Percentiles rank a stretch among this genome's conserved stretches.
phyloP scores from a whole-genome alignment of 2,888 invertebrate genomes.

The Brachynemurus nebulosus region DNA sequence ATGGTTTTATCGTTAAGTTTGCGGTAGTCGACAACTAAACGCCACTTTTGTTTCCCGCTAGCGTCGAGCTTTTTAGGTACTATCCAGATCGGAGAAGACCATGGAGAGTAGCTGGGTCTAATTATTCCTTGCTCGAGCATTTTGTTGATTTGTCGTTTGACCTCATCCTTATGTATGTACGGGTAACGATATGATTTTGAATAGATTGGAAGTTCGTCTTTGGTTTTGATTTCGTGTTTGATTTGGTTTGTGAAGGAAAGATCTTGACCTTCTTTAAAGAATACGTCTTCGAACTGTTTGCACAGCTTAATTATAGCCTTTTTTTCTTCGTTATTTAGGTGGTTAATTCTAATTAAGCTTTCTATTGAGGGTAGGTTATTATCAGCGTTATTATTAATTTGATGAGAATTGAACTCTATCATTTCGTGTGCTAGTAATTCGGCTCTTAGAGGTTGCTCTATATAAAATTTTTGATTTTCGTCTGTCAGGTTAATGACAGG shows the following conservation, averaged over 20 bases:
- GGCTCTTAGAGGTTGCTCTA: neutral
- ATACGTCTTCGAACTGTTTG: slow-evolving; percentile 14
- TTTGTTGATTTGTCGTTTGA: slow-evolving; percentile 22
- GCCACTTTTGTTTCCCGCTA: no score
- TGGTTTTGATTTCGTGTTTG: slow-evolving; percentile 19
- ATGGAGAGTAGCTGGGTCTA: no score
- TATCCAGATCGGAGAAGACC: no score
- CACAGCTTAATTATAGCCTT: neutral
- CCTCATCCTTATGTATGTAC: slow-evolving; percentile 19
- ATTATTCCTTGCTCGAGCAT: slow-evolving; percentile 23
- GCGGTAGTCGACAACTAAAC: no score
- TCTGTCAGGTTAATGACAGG: neutral
- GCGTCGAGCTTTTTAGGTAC: no score
- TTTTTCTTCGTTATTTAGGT: slow-evolving; percentile 1
- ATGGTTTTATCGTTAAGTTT: slow-evolving; percentile 21
- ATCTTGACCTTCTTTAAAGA: slow-evolving; percentile 12
- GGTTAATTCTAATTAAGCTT: neutral
- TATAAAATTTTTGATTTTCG: neutral
- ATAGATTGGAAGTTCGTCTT: slow-evolving; percentile 19
- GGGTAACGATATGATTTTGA: slow-evolving; percentile 21
- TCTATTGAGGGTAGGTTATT: neutral
- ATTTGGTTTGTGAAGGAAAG: slow-evolving; percentile 19
- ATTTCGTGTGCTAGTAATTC: neutral
- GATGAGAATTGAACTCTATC: neutral
- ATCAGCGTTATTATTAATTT: neutral